phyloP scores from a whole-genome alignment of 2,888 invertebrate species.

The Perdita meconis region DNA sequence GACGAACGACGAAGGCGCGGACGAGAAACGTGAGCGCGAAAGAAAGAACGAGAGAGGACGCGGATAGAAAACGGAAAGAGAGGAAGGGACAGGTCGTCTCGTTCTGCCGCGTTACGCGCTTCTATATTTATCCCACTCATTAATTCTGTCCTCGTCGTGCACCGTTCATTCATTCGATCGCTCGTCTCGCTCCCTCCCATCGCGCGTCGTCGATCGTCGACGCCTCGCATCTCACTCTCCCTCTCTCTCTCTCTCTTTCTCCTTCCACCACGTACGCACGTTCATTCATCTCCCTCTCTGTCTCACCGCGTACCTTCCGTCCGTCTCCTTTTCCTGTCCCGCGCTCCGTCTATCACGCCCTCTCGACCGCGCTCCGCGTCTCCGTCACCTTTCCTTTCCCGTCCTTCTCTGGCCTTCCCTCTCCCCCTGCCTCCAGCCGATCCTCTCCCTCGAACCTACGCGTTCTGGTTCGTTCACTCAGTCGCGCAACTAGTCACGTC shows the following conservation, averaged over 20 bases:
- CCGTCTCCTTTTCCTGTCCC: slow-evolving; percentile 29
- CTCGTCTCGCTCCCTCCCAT: slow-evolving; percentile 42
- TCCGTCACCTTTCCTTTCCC: slow-evolving; percentile 16
- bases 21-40: too few species aligned
- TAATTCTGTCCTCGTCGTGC: slow-evolving; percentile 79
- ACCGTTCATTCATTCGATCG: slow-evolving; percentile 79
- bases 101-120: slow-evolving; percentile 74
- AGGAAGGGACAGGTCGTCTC: slow-evolving; percentile 67
- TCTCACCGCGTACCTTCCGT: slow-evolving; percentile 57
- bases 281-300: slow-evolving; percentile 80
- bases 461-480: slow-evolving; percentile 34
- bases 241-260: slow-evolving; percentile 55
- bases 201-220: slow-evolving; percentile 21
- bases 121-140: slow-evolving; percentile 81
- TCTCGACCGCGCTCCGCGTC: slow-evolving; percentile 6
- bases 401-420: slow-evolving; percentile 32
- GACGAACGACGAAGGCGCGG: slow-evolving; percentile 22
- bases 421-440: too few species aligned
- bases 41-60: slow-evolving; percentile 50
- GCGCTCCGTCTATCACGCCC: too few species aligned
- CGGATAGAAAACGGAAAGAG: slow-evolving; percentile 58
- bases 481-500: slow-evolving; percentile 56
- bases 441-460: slow-evolving; percentile 15
- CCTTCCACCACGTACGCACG: slow-evolving; percentile 71
- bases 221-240: slow-evolving; percentile 42